Evolutionary conservation across 2,113 vertebrate genomes (phyloP), one percentile per base, ranked within the genome.

Genomic region (Nasalis larvatus): DNA sequence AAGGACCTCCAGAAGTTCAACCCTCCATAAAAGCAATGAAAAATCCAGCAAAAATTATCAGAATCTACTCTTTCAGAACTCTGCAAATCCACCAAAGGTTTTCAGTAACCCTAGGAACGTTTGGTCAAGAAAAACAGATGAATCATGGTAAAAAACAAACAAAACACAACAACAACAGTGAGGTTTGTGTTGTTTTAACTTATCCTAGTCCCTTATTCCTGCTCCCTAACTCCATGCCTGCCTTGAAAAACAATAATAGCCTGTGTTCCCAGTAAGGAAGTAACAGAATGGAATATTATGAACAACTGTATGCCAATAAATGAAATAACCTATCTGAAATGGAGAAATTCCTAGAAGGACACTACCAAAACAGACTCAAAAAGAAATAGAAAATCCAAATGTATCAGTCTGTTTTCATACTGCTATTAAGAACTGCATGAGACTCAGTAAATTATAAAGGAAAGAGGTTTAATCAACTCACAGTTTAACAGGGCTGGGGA

Each of bases 371-470:
- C 20, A 30, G 27, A 95, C 40, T 74, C n/a, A 81, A 76, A 66
- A 95, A 95, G 80, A 81, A 86, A 37, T 1, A 47, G n/a, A 81
- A 89, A 66, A 49, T 90, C 74, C 81, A 86, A 86, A 93, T 69
- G 60, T 63, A 32, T 63, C 60, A 63, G 27, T 63, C 60, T 63
- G 6, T 63, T 30, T 32, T 63, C 60, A 63, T 63, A 14, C 60
- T 63, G 27, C 27, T 32, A 63, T 63, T 30, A 63, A 63, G 27
- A 63, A 32, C 60, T 63, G 12, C 60, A 63, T 63, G 60, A 63
- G 12, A 6, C 60, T 32, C 12, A 2, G 27, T 63, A 63, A 63
- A 30, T 14, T 63, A 14, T 30, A 30, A 63, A 14, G 27, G 60
- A 63, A 63, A 63, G 27, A 63, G 12, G 27, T 63, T 32, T 32